Evolutionary conservation across 1,140 invertebrate genomes (phyloP).

Genomic region (Diprion similis): DNA sequence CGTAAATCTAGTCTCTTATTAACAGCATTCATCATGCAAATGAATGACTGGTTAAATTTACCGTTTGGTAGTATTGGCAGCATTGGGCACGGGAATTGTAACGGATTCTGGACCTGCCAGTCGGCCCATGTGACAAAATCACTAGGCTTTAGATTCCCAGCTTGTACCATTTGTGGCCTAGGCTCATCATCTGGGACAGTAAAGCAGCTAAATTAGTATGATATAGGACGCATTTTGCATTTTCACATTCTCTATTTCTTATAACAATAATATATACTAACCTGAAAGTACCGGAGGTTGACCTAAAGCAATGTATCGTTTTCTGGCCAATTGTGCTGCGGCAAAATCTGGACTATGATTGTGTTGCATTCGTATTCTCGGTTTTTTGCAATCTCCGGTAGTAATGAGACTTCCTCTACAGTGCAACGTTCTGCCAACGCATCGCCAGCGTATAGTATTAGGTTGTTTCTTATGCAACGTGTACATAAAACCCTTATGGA

Average conservation of each 20-base stretch:
- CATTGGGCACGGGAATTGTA: neutral
- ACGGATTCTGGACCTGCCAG: neutral
- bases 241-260: slow-evolving; percentile 19
- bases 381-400: slow-evolving; percentile 44
- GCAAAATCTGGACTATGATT: slow-evolving; percentile 56
- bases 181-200: neutral
- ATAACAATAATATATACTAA: slow-evolving; percentile 16
- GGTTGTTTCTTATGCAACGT: slow-evolving; percentile 57
- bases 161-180: neutral
- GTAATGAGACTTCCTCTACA: slow-evolving; percentile 59
- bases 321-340: slow-evolving; percentile 51
- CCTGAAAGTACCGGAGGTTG: slow-evolving; percentile 37
- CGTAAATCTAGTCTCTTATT: too few relatives aligned
- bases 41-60: too few relatives aligned
- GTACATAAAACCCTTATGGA: slow-evolving; percentile 59
- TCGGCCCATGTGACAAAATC: neutral
- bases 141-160: neutral
- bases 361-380: slow-evolving; percentile 52
- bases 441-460: slow-evolving; percentile 56
- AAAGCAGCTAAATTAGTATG: neutral
- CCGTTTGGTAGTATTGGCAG: too few relatives aligned
- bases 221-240: slow-evolving; percentile 7
- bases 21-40: too few relatives aligned
- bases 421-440: slow-evolving; percentile 51
- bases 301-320: slow-evolving; percentile 44